These are phyloP conservation scores for Silurus meridionalis DNA, from an alignment of 2,113 vertebrate species.

Conservation along the genomic window DNA sequence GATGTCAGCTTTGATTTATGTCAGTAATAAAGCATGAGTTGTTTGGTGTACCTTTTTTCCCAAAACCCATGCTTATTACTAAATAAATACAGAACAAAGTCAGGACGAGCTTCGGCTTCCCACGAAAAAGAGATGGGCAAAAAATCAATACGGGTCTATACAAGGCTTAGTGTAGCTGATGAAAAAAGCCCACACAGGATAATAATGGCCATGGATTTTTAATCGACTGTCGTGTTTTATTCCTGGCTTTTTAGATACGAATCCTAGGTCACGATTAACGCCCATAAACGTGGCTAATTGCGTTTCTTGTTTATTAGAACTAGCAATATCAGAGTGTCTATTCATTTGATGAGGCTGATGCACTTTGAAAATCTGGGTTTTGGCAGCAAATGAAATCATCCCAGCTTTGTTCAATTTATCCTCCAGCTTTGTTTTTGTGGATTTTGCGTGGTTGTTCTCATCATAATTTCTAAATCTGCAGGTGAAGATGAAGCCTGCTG, in stretches of 20 bases:
- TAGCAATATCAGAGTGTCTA: constrained; percentile 25
- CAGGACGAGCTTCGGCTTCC: constrained; percentile 57
- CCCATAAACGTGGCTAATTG: constrained; percentile 9
- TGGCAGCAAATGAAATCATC: neutral
- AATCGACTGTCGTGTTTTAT: constrained; percentile 61
- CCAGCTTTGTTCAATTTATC: neutral
- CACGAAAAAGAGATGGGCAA: constrained; percentile 44
- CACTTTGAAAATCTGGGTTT: neutral
- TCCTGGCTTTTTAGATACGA: constrained; percentile 42
- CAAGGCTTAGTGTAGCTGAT: neutral
- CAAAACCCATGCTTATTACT: constrained; percentile 6
- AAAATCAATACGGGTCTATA: constrained; percentile 64
- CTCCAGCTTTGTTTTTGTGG: neutral
- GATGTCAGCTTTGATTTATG: neutral
- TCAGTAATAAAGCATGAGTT: constrained; percentile 17
- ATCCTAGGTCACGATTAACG: constrained; percentile 51
- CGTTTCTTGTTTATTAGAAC: constrained; percentile 36
- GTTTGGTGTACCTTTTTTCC: constrained; percentile 2
- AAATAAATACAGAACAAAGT: constrained; percentile 34
- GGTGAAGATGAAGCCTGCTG: neutral
- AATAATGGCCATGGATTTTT: constrained; percentile 71
- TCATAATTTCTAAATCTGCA: neutral
- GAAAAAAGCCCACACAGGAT: constrained; percentile 51
- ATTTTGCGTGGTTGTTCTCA: neutral
- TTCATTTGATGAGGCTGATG: neutral